Base-by-base conservation (phyloP, 2,797 vertebrate species). In the Neosalanx taihuensis region DNA sequence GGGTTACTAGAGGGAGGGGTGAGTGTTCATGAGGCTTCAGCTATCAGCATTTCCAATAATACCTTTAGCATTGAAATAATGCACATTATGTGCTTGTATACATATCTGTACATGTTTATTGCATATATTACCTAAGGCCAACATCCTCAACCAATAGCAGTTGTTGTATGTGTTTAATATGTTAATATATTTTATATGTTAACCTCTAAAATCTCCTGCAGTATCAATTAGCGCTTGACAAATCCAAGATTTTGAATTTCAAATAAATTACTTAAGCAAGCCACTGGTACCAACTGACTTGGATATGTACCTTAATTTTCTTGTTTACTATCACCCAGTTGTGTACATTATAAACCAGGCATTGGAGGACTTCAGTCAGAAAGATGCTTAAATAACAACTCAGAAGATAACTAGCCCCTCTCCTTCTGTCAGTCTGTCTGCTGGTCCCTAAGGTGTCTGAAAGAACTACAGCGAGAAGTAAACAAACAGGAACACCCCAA, bases 401-500 rank as follows among this genome's bases (percentile, higher is more conserved):
- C 66, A 75, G 80, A 82, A 78, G 6, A 6, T 7, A 80, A 72
- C 70, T 69, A 13, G 7, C 30, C 69, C 23, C 57, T 13, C 67
- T 70, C 67, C 77, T 15, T 51, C 53, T 35, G 17, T 4, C 29
- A 26, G 17, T 29, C 56, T 33, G 69, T 70, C 37, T 4, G 13
- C 73, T 33, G 72, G 77, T 78, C 82, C 46, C 76, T 67, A n/a
- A 31, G 17, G 46, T 20, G 18, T 5, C 20, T 31, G n/a, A 7
- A 49, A 13, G 57, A 69, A 82, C 95, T 95, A 99, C 84, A 99
- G 87, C 77, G 97, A 98, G 82, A 99, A 99, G 93, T 96, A 98
- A 84, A 98, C 91, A 90, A 97, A 98, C 96, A 99, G 94, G 87
- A 97, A 95, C 87, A 99, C 89, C 69, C 95, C 97, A 89, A 98